Conservation (phyloP, 2,113 vertebrate genomes). For the Sminthopsis crassicaudata region DNA sequence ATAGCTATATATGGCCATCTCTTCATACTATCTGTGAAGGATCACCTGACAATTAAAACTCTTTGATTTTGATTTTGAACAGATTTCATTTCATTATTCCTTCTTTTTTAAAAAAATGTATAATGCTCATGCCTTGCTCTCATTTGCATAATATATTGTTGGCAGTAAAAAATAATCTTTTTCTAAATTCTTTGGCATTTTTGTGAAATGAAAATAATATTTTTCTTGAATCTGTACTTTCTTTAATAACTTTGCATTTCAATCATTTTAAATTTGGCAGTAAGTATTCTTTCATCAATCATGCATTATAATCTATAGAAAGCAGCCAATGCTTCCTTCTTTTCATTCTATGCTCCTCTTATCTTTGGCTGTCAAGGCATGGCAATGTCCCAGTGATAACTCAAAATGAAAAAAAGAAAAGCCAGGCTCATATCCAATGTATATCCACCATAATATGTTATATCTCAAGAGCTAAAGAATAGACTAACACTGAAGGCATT, state of each 20-base stretch:
- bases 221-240: slow-evolving; percentile 2
- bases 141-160: neutral
- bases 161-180: neutral
- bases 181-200: neutral
- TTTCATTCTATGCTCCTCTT: slow-evolving; percentile 13
- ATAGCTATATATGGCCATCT: neutral
- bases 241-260: neutral
- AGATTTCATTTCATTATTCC: slow-evolving; percentile 1
- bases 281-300: slow-evolving; percentile 4
- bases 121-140: neutral
- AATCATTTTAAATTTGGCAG: slow-evolving; percentile 38
- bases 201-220: slow-evolving; percentile 5
- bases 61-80: slow-evolving; percentile 25
- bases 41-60: neutral
- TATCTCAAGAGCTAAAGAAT: neutral
- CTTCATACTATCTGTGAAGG: neutral
- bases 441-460: neutral
- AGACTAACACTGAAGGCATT: neutral
- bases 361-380: neutral
- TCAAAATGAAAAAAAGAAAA: slow-evolving; percentile 3
- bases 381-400: slow-evolving; percentile 23
- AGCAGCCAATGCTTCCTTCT: slow-evolving; percentile 2
- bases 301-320: neutral
- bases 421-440: neutral
- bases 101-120: slow-evolving; percentile 15